Percentiles rank a stretch among this genome's conserved stretches.
These are phyloP conservation scores for Microctenopoma stevenorrisi DNA, from an alignment of 2,797 vertebrate species.

Conservation along the genomic window DNA sequence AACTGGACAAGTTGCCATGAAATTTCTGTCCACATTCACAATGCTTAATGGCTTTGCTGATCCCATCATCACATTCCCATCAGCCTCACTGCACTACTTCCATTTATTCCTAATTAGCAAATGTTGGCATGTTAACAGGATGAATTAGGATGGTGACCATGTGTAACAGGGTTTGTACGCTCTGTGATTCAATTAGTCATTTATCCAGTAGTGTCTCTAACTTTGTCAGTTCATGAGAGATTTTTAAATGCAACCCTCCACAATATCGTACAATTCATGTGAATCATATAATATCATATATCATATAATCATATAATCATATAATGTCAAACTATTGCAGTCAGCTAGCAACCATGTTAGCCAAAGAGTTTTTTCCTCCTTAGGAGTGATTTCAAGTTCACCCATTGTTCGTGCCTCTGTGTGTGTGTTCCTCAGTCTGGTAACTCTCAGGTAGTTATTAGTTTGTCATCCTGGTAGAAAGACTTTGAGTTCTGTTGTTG, in stretches of 20 bases:
- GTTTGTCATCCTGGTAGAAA: too few relatives aligned
- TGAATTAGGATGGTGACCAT: background rate
- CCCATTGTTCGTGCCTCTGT: too few relatives aligned
- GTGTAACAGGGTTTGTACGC: background rate
- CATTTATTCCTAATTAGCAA: background rate
- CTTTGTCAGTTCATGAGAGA: too few relatives aligned
- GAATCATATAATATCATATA: too few relatives aligned
- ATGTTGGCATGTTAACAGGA: background rate
- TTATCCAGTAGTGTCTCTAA: background rate
- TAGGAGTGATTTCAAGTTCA: too few relatives aligned
- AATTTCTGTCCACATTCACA: background rate
- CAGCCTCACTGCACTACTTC: too few relatives aligned
- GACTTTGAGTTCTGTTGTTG: too few relatives aligned
- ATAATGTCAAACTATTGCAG: too few relatives aligned
- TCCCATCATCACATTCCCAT: background rate
- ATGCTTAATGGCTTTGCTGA: constrained; percentile 3
- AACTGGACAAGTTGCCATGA: background rate
- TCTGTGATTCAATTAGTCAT: background rate
- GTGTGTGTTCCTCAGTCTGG: too few relatives aligned
- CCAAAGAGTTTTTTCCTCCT: too few relatives aligned
- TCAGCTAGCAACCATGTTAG: background rate
- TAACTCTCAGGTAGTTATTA: too few relatives aligned
- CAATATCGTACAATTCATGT: background rate
- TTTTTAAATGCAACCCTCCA: background rate
- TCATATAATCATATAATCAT: too few relatives aligned